Base-by-base conservation (phyloP, 30 jellyfish, hydroid and myxozoan genomes). In the Phacellophora camtschatica region DNA sequence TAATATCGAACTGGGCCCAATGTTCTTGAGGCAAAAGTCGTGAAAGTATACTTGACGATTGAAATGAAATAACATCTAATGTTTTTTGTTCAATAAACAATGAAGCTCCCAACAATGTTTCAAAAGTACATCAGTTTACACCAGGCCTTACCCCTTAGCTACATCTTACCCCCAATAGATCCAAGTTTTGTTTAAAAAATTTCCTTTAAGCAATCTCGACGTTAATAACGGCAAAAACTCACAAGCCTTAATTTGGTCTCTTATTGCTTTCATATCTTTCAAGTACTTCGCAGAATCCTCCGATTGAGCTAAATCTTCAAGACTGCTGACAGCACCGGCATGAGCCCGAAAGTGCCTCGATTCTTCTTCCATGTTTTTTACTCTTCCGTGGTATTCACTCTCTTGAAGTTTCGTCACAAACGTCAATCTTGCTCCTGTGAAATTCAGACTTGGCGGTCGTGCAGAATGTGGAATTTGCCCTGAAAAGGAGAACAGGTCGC, bases 391-490 rank as follows among this genome's bases (percentile, higher is more conserved):
- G 65, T 28, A 78, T 31, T 90, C 98, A 54, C 68, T 77, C 56
- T 57, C 50, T 34, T 76, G 92, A 10, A 84, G 91, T 41, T 90
- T 90, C 2, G 95, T 67, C 35, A 77, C 98, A 69, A 90, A 90
- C 3, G 96, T 67, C 70, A 90, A 72, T 57, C 98, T 45, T 10
- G 92, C 98, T 2, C 96, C 98, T n/a, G 96, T 83, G 82, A 66
- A 90, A 28, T 78, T 90, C 42, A 80, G 85, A 43, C 98, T 90
- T 31, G 98, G 96, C n/a, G 98, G 98, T 2, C 98, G 90, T 2
- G 96, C 98, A 1, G 98, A 84, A 37, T 90, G 98, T 25, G 98
- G 98, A 15, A 90, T 90, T 64, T 84, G 88, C 12, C 98, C 98
- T 90, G 57, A 24, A 64, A 80, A 32, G 3, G 37, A n/a, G 27